Evolutionary conservation across 2,797 vertebrate species (phyloP), one percentile per base, ranked within the genome.

Genomic region (Urosaurus nigricauda): DNA sequence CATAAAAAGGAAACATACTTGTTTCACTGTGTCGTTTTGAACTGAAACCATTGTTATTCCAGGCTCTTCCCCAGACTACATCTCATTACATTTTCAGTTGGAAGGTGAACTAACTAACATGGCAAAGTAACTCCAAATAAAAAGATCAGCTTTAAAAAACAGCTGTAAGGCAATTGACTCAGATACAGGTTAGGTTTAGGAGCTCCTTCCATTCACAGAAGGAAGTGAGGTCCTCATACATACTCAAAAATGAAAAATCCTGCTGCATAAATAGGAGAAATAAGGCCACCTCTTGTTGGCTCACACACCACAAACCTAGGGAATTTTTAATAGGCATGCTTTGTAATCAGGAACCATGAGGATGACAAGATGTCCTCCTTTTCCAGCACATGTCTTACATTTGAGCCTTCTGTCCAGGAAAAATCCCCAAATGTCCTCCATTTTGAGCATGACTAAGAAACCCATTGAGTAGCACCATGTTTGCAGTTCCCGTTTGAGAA

Each of bases 91-190:
- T 83, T 86, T 87, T 79, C 56, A 78, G n/a, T 24, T 56, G 53
- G 51, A 88, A 82, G 43, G 37, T 40, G 37, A 82, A 29, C 58
- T 63, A 65, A 82, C 26, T 63, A 65, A 82, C 26, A 68, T 13
- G 65, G 11, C 65, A 68, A 68, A 32, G 65, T 29, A 68, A 68
- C 29, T 68, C 9, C 29, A 32, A 68, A 60, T 21, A 21, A 63
- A 65, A 9, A 65, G 29, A 65, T 65, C 63, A 32, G 12, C 29
- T 68, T 68, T 68, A 11, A 14, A 89, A 86, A 19, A 1, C 26
- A 84, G 81, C 84, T 90, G 35, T 88, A 75, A 92, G 56, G 40
- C 4, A 24, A 77, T 77, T 29, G 24, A 43, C 11, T 47, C 74
- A 14, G 40, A 29, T 43, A 75, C 11, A 19, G 74, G 26, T 32